Evolutionary conservation across 2,797 vertebrate species (phyloP), one percentile per base, ranked within the genome.

Genomic region (Pseudopleuronectes americanus): DNA sequence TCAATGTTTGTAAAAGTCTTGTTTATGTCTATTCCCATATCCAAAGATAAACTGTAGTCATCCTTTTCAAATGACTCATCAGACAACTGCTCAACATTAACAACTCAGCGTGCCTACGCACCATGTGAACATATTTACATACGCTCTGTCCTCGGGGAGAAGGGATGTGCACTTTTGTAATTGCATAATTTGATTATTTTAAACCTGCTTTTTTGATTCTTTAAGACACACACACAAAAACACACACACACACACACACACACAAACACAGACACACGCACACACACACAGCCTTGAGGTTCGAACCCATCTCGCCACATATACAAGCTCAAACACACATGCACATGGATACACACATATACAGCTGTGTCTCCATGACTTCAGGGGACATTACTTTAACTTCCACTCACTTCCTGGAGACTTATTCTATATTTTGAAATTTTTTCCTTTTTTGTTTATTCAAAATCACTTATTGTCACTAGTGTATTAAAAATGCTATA

Each of bases 61-160:
- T 63, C 56, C 23, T 64, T 83, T 71, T 57, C 33, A 43, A 56
- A 69, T 86, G 83, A 87, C 75, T 89, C 81, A 87, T 76, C 66
- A 45, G 43, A 77, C 57, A 61, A 75, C 76, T 68, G 64, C 55
- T 24, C 45, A 74, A 77, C 43, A 71, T 80, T 71, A 83, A 79
- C 78, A 76, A 68, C 51, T 49, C 47, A 13, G 48, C 8, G 24
- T 61, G 83, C 72, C 71, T 68, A 71, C 72, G 21, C 84, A 87
- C 55, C 82, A 74, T 80, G 72, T 80, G 68, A 55, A 69, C 76
- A 61, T 38, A 60, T 59, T 38, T 13, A 38, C 36, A 13, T 47
- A 21, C 45, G 41, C 47, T 62, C 24, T 54, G 22, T 57, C 51
- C 73, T 54, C 24, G 19, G 36, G 38, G 45, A 68, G 51, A 76